Evolutionary conservation across 1,140 invertebrate genomes (phyloP).

Genomic region (Apis cerana): DNA sequence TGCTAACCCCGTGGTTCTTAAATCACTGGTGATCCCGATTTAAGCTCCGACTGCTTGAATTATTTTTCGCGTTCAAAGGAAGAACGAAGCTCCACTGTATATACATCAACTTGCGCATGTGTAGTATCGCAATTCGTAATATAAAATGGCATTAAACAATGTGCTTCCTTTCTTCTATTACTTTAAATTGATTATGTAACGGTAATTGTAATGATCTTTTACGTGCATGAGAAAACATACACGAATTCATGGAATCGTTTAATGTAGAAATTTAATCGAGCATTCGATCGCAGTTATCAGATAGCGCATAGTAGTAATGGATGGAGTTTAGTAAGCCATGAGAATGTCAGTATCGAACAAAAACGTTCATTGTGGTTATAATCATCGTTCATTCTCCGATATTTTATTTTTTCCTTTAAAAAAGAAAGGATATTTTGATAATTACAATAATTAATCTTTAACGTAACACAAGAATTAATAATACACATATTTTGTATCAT

Average conservation of each 20-base stretch:
- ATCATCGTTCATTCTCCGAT: not conserved
- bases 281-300: not conserved
- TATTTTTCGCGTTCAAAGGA: conserved; percentile 10
- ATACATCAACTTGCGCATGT: not conserved
- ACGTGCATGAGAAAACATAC: not conserved
- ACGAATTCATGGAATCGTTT: not conserved
- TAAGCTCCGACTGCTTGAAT: conserved; percentile 9
- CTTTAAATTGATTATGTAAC: not conserved
- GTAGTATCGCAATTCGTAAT: not conserved
- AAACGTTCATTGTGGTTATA: not conserved
- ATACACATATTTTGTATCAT: no score
- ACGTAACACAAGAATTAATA: no score
- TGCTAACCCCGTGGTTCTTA: conserved; percentile 57
- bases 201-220: not conserved
- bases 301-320: not conserved
- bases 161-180: not conserved
- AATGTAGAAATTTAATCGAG: not conserved
- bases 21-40: conserved; percentile 43
- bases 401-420: not conserved
- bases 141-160: not conserved
- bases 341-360: conserved; percentile 1
- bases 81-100: not conserved
- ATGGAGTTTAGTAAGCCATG: not conserved
- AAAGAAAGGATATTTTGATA: no score
- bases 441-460: no score